These are phyloP conservation scores for Ips nitidus DNA, from an alignment of 1,140 invertebrate genomes.

Conservation along the genomic window DNA sequence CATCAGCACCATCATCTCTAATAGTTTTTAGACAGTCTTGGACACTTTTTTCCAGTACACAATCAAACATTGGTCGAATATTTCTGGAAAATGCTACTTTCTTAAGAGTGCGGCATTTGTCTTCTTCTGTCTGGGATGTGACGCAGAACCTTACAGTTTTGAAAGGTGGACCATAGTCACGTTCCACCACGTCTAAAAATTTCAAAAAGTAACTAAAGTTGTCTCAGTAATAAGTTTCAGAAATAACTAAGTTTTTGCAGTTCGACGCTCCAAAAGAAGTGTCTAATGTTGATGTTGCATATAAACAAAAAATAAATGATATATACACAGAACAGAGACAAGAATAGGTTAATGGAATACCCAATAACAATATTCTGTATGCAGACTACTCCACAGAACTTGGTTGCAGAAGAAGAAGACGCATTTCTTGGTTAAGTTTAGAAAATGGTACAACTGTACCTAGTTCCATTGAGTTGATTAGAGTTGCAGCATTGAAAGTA, in stretches of 20 bases:
- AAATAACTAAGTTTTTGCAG: neutral
- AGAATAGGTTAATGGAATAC: too few relatives aligned
- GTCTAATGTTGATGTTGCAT: too few relatives aligned
- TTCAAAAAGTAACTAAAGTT: neutral
- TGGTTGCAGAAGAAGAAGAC: too few relatives aligned
- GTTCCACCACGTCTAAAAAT: constrained; percentile 66
- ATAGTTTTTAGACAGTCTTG: constrained; percentile 70
- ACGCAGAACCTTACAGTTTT: constrained; percentile 65
- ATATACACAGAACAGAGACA: too few relatives aligned
- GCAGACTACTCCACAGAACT: too few relatives aligned
- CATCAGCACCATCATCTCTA: constrained; percentile 61
- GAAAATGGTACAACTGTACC: neutral
- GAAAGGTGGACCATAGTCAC: constrained; percentile 62
- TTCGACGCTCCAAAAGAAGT: too few relatives aligned
- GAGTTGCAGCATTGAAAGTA: too few relatives aligned
- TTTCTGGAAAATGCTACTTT: constrained; percentile 71
- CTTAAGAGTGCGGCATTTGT: constrained; percentile 68
- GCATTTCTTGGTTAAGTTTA: too few relatives aligned
- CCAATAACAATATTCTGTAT: too few relatives aligned
- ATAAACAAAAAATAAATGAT: too few relatives aligned
- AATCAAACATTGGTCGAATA: constrained; percentile 70
- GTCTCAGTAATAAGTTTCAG: neutral
- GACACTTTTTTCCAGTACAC: constrained; percentile 58
- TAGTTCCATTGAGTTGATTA: too few relatives aligned
- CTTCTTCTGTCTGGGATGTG: constrained; percentile 58